Conservation (phyloP, 2,113 vertebrate species). For the Spizaetus ornatus region DNA sequence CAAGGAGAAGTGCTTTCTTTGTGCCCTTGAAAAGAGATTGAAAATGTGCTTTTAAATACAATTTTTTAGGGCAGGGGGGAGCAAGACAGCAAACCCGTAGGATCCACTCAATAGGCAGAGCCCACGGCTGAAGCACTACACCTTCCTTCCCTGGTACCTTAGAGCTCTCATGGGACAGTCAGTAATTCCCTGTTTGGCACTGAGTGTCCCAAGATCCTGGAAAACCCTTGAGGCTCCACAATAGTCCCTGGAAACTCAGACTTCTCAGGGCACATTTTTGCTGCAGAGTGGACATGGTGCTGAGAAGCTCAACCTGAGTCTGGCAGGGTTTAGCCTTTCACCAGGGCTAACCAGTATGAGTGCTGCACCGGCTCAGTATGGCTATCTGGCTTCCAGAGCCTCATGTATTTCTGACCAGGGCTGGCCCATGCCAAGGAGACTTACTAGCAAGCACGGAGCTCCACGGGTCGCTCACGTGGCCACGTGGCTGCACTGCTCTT, state of each 20-base stretch:
- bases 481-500: rapidly evolving
- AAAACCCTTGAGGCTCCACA: background rate
- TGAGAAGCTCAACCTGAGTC: background rate
- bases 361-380: background rate
- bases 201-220: background rate
- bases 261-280: background rate
- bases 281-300: rapidly evolving
- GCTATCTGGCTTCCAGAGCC: background rate
- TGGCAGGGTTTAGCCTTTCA: background rate
- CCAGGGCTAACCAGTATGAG: background rate
- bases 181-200: background rate
- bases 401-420: background rate
- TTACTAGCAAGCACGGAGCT: background rate
- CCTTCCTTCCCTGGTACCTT: background rate
- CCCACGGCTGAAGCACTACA: rapidly evolving
- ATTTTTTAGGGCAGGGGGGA: background rate
- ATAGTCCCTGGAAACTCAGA: background rate
- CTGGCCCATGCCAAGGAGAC: rapidly evolving
- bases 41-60: background rate
- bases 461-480: rapidly evolving
- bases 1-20: background rate
- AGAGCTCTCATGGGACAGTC: background rate
- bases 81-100: background rate
- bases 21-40: background rate
- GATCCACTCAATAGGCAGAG: background rate